Percentiles rank a stretch among this genome's conserved stretches.
Evolutionary conservation across 2,113 vertebrate genomes (phyloP).

Genomic region (Gadus macrocephalus): DNA sequence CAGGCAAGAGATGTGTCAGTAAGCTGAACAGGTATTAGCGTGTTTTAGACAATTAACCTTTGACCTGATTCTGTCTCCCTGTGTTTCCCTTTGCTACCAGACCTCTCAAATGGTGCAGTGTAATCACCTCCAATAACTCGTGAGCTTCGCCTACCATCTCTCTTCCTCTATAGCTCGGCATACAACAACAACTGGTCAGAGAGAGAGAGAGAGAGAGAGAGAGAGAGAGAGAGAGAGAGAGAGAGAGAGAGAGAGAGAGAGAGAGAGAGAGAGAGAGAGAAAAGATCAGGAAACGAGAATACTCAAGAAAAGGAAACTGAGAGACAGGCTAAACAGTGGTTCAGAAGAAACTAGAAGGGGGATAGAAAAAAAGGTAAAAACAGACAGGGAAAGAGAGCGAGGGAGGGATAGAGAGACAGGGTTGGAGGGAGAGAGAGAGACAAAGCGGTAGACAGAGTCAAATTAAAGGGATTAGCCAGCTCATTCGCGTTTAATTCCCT

Average conservation of each 20-base stretch:
- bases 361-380: constrained; percentile 1
- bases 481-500: constrained; percentile 65
- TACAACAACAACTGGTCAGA: constrained; percentile 9
- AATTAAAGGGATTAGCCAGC: constrained; percentile 68
- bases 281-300: constrained; percentile 13
- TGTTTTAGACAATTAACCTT: constrained; percentile 29
- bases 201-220: background rate
- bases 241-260: constrained; percentile 4
- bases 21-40: background rate
- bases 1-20: too few relatives aligned
- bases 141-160: background rate
- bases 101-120: background rate
- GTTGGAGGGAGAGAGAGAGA: constrained; percentile 29
- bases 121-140: background rate
- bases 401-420: constrained; percentile 15
- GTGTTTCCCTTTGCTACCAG: background rate
- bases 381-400: constrained; percentile 7
- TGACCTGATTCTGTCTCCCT: background rate
- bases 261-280: constrained; percentile 2
- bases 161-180: background rate
- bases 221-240: background rate
- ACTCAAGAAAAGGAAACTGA: constrained; percentile 17
- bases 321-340: background rate
- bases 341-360: background rate
- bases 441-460: constrained; percentile 28